A percentile compares a stretch with the other conserved stretches of the same genome.
phyloP scores from a whole-genome alignment of 2,797 vertebrate genomes.

The Propithecus deckenii region DNA sequence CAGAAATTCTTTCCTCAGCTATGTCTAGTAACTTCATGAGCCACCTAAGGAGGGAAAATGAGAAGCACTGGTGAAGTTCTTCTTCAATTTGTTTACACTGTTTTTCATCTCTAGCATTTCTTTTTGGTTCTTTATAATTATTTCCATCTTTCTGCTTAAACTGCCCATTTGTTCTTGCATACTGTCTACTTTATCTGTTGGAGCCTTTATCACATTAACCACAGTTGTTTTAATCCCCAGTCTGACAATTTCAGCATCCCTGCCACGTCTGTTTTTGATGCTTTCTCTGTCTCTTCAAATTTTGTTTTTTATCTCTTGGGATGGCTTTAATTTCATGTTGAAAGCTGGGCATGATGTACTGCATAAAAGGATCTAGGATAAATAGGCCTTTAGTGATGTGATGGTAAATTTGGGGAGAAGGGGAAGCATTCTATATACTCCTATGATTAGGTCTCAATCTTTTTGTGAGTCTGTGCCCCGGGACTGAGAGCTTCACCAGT shows the following conservation, averaged over 20 bases:
- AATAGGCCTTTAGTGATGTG: background rate
- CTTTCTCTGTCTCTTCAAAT: background rate
- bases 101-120: background rate
- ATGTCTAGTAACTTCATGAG: background rate
- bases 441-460: background rate
- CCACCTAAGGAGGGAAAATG: too few species aligned
- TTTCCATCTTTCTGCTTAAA: background rate
- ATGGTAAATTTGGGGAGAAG: background rate
- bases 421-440: background rate
- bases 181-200: background rate
- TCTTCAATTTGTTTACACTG: background rate
- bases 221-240: background rate
- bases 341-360: background rate
- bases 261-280: background rate
- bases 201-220: background rate
- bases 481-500: background rate
- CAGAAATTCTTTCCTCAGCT: background rate
- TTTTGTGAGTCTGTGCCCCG: background rate
- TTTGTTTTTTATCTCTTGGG: background rate
- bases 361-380: background rate
- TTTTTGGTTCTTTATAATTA: background rate
- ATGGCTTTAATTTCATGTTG: background rate
- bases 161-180: background rate
- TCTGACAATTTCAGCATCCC: background rate
- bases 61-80: background rate